Evolutionary conservation across 2,113 vertebrate genomes (phyloP).

Genomic region (Rhabdomys dilectus): DNA sequence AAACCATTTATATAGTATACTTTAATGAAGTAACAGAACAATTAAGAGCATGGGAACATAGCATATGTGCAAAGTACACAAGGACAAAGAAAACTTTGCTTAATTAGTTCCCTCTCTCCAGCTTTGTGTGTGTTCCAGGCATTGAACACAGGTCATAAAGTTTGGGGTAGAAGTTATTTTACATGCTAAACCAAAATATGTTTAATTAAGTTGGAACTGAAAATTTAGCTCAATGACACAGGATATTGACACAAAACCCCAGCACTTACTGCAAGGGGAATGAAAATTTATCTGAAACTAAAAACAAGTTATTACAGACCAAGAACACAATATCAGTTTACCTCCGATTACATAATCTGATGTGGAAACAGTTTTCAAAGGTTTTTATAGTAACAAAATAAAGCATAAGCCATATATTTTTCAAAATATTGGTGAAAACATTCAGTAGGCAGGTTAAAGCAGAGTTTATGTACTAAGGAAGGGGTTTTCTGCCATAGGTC

Average conservation of each 20-base stretch:
- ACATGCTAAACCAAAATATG: background rate
- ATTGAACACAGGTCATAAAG: background rate
- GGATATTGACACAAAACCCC: background rate
- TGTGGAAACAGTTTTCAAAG: too few relatives aligned
- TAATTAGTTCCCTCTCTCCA: background rate
- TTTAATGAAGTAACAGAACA: background rate
- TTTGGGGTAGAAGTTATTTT: background rate
- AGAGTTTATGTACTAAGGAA: background rate
- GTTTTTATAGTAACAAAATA: background rate
- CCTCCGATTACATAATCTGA: background rate
- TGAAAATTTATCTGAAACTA: background rate
- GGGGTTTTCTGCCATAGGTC: background rate
- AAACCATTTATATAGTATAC: background rate
- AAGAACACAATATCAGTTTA: background rate
- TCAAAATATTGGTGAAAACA: background rate
- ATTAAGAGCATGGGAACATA: background rate
- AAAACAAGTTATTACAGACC: too few relatives aligned
- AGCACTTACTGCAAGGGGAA: background rate
- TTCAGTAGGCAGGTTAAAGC: background rate
- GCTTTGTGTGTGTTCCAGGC: background rate
- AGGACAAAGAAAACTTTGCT: background rate
- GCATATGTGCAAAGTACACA: background rate
- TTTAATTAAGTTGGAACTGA: background rate
- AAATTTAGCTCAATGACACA: background rate
- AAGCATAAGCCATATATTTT: background rate